phyloP scores from a whole-genome alignment of 1,140 invertebrate genomes.

The Pristionchus pacificus region DNA sequence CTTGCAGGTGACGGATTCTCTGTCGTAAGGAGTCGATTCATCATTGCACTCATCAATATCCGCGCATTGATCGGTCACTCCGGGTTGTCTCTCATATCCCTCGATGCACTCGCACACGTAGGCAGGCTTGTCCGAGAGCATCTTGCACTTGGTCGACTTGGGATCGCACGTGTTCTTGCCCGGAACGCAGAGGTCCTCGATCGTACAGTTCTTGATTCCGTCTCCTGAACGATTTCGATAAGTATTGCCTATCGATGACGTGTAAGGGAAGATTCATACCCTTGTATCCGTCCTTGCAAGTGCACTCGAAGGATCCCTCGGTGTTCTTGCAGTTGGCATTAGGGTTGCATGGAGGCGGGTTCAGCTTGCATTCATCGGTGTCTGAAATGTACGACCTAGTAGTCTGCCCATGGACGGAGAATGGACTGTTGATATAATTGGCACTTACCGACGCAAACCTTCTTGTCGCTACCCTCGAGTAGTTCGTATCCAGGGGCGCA shows the following conservation, averaged over 20 bases:
- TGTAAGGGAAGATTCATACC: too few relatives aligned
- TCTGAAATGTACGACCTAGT: too few relatives aligned
- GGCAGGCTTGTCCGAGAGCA: not conserved
- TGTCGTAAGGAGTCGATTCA: not conserved
- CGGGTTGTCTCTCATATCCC: not conserved
- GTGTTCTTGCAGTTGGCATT: not conserved
- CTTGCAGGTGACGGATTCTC: not conserved
- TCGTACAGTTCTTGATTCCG: not conserved
- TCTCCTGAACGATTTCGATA: too few relatives aligned
- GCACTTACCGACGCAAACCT: not conserved
- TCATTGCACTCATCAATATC: not conserved
- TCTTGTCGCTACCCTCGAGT: not conserved
- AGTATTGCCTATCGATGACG: too few relatives aligned
- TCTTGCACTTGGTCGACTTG: not conserved
- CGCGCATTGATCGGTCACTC: not conserved
- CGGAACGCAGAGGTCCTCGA: not conserved
- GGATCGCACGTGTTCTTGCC: not conserved
- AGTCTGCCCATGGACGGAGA: too few relatives aligned
- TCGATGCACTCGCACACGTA: not conserved
- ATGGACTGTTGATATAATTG: not conserved
- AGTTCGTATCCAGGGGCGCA: constrained; percentile 1
- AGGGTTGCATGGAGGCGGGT: not conserved
- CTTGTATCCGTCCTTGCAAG: not conserved
- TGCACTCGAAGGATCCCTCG: not conserved
- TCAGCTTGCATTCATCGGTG: not conserved